Percentiles rank a stretch among this genome's conserved stretches.
Evolutionary conservation across 2,888 invertebrate species (phyloP).

Genomic region (Toxonevra muliebris): DNA sequence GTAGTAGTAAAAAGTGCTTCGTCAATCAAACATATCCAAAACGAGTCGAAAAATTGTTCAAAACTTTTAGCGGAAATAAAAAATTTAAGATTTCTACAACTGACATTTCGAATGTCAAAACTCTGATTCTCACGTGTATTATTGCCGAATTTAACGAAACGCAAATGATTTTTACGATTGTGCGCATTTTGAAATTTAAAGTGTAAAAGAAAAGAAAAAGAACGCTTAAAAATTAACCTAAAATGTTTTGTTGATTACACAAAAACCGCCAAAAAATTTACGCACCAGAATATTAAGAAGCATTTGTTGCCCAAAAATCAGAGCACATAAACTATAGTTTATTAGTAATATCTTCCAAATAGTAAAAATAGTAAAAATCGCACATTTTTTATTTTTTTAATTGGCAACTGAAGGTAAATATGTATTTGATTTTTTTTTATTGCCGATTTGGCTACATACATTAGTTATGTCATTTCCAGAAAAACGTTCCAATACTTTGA

Average conservation of each 20-base stretch:
- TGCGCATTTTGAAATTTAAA: slow-evolving; percentile 45
- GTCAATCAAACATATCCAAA: slow-evolving; percentile 31
- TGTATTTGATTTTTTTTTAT: slow-evolving; percentile 4
- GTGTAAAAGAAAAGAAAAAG: slow-evolving; percentile 24
- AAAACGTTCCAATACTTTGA: too few species aligned
- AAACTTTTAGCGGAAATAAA: slow-evolving; percentile 25
- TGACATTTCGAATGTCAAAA: slow-evolving; percentile 21
- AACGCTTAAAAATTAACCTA: slow-evolving; percentile 21
- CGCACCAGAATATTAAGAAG: background rate
- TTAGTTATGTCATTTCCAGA: too few species aligned
- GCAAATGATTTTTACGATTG: slow-evolving; percentile 36
- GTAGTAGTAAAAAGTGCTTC: slow-evolving; percentile 22
- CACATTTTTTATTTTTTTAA: background rate
- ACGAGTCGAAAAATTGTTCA: slow-evolving; percentile 30
- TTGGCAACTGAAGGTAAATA: background rate
- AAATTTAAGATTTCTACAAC: slow-evolving; percentile 1
- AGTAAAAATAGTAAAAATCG: too few species aligned
- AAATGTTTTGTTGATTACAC: slow-evolving; percentile 20
- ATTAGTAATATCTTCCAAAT: background rate
- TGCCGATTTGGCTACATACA: background rate
- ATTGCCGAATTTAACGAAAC: slow-evolving; percentile 32
- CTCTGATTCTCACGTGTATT: slow-evolving; percentile 27
- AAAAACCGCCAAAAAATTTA: slow-evolving; percentile 28
- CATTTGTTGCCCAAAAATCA: background rate
- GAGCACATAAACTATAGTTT: background rate